A percentile compares a stretch with the other conserved stretches of the same genome.
These are phyloP conservation scores for Cisticola juncidis DNA, from an alignment of 2,113 vertebrate genomes.

Conservation along the genomic window DNA sequence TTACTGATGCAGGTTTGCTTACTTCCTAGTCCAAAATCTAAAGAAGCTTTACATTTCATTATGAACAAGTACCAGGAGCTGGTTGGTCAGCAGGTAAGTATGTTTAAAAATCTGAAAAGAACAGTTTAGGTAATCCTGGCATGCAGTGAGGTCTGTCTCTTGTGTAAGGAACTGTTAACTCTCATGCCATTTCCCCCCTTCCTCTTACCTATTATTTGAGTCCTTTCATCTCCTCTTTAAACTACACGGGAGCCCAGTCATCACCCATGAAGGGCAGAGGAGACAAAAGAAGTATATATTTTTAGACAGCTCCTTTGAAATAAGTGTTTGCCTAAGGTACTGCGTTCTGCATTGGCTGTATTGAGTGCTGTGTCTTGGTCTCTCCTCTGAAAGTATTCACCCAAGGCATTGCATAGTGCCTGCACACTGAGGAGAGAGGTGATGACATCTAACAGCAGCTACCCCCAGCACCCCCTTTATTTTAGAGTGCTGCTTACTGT, in stretches of 20 bases:
- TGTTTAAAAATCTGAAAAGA: background rate
- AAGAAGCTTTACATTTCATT: background rate
- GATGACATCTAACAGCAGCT: background rate
- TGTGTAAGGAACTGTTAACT: background rate
- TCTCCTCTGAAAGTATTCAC: background rate
- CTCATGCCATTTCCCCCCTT: background rate
- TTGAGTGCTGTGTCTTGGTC: background rate
- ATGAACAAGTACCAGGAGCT: background rate
- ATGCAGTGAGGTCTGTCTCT: background rate
- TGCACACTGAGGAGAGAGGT: background rate
- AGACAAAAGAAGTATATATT: background rate
- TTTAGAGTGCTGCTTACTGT: background rate
- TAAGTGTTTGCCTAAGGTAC: background rate
- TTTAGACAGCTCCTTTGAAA: background rate
- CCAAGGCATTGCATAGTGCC: background rate
- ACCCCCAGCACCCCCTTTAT: background rate
- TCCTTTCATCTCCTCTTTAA: background rate
- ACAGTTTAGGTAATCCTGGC: background rate
- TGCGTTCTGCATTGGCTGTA: background rate
- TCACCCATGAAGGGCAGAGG: background rate
- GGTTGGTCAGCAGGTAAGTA: background rate
- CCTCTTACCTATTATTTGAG: background rate
- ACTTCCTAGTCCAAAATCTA: background rate
- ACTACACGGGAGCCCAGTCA: background rate
- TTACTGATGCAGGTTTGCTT: background rate